phyloP scores from a whole-genome alignment of 2,888 invertebrate species.

The Pedicia rivosa region DNA sequence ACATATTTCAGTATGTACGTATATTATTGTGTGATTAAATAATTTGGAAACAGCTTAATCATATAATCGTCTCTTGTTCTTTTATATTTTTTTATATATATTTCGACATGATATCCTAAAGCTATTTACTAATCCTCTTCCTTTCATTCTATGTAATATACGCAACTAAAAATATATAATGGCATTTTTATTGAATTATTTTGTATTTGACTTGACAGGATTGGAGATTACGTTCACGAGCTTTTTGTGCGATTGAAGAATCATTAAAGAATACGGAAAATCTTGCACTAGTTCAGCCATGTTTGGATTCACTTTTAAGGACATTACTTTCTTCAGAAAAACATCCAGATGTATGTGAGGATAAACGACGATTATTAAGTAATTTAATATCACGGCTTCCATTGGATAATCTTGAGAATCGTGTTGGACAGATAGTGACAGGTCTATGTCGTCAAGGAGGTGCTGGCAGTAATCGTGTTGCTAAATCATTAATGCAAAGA shows the following conservation, averaged over 20 bases:
- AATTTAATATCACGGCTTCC: constrained; percentile 29
- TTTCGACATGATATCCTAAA: too few relatives aligned
- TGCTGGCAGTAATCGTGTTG: constrained; percentile 29
- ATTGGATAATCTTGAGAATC: constrained; percentile 28
- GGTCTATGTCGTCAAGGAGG: constrained; percentile 30
- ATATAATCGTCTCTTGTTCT: too few relatives aligned
- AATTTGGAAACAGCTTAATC: too few relatives aligned
- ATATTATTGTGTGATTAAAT: too few relatives aligned
- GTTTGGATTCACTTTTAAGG: constrained; percentile 44
- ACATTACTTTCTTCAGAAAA: constrained; percentile 48
- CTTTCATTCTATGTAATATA: too few relatives aligned
- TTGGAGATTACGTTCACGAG: constrained; percentile 27
- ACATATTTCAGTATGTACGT: too few relatives aligned
- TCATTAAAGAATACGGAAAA: constrained; percentile 35
- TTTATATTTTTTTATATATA: too few relatives aligned
- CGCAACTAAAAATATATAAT: too few relatives aligned
- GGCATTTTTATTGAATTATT: not conserved
- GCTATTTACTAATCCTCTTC: too few relatives aligned
- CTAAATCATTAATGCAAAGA: constrained; percentile 31
- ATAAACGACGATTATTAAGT: constrained; percentile 25
- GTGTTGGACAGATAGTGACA: constrained; percentile 26
- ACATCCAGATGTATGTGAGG: constrained; percentile 27
- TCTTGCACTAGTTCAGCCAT: constrained; percentile 37
- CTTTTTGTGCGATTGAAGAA: constrained; percentile 22
- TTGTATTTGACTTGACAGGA: constrained; percentile 18